Evolutionary conservation across 2,797 vertebrate genomes (phyloP).

Genomic region (Euphonia xanthogaster): DNA sequence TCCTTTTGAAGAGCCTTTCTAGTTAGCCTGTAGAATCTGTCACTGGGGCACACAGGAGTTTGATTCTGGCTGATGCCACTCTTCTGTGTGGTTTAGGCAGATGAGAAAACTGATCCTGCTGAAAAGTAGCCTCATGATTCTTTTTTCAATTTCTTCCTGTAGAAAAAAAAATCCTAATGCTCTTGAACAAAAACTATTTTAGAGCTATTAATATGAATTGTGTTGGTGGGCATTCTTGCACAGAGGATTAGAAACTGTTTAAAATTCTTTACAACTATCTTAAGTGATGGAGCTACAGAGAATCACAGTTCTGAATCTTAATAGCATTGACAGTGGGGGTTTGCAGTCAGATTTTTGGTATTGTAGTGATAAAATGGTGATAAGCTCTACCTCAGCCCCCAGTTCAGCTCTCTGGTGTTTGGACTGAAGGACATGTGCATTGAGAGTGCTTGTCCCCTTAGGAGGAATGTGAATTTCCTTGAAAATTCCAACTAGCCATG

Average conservation of each 20-base stretch:
- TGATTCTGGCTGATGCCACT: background rate
- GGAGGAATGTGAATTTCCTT: background rate
- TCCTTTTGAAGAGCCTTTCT: background rate
- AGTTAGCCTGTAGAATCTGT: background rate
- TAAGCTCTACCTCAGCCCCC: background rate
- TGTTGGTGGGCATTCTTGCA: conserved; percentile 15
- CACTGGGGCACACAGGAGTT: background rate
- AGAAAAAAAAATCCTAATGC: background rate
- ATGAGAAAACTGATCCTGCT: background rate
- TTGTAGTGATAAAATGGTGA: background rate
- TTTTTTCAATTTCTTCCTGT: background rate
- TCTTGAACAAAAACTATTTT: background rate
- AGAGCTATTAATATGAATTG: background rate
- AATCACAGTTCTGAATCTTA: background rate
- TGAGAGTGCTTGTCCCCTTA: background rate
- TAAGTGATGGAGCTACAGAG: background rate
- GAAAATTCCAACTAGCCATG: background rate
- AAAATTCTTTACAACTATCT: background rate
- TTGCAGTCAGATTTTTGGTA: background rate
- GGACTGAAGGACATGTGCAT: background rate
- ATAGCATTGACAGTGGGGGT: background rate
- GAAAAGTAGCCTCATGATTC: background rate
- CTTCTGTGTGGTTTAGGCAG: background rate
- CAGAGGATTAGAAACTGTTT: background rate
- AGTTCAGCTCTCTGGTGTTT: background rate